Evolutionary conservation across 2,113 vertebrate species (phyloP).

Genomic region (Furnarius figulus): DNA sequence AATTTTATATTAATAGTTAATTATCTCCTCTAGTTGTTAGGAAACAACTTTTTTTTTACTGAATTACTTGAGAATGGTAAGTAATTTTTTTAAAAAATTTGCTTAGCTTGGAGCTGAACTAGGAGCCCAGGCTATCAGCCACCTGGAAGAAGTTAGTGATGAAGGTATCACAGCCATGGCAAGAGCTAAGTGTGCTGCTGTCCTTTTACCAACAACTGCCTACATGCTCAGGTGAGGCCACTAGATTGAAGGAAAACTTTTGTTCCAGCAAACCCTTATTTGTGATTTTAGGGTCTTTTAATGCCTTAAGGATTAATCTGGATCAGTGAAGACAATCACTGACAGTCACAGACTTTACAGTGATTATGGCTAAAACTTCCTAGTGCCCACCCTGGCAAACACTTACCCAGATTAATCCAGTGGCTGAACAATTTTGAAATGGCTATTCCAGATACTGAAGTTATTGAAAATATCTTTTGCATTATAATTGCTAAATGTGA

Average conservation of each 20-base stretch:
- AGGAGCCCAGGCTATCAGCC: constrained; percentile 89
- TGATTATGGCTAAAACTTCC: background rate
- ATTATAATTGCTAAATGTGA: background rate
- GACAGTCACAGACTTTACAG: background rate
- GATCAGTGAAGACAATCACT: background rate
- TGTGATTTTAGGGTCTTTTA: background rate
- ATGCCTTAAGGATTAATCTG: background rate
- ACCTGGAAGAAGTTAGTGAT: constrained; percentile 92
- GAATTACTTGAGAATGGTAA: background rate
- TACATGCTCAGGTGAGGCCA: constrained; percentile 88
- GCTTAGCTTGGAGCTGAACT: constrained; percentile 89
- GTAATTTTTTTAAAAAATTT: background rate
- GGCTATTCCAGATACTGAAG: background rate
- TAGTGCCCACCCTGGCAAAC: background rate
- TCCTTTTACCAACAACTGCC: constrained; percentile 94
- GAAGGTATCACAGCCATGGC: constrained; percentile 91
- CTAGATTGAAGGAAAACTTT: background rate
- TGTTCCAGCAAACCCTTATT: background rate
- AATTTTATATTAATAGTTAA: background rate
- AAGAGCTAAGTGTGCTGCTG: constrained; percentile 79
- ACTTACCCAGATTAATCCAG: background rate
- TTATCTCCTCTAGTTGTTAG: background rate
- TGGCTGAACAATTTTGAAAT: background rate
- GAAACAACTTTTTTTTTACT: background rate
- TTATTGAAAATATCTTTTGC: background rate